These are phyloP conservation scores for Bufo gargarizans DNA, from an alignment of 2,113 vertebrate species.

Conservation along the genomic window DNA sequence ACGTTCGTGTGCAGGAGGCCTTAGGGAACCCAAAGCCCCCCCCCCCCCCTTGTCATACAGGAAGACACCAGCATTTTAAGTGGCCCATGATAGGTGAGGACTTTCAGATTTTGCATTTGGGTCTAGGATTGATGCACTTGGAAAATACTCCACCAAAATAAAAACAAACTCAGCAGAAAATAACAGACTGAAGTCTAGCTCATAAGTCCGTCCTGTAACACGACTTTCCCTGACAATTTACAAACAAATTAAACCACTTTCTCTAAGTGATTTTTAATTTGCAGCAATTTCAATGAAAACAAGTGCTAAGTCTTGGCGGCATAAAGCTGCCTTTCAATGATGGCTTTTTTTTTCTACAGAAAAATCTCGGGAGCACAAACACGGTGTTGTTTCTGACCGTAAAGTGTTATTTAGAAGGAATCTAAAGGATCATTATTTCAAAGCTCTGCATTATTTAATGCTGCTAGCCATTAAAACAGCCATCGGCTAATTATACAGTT, in stretches of 20 bases:
- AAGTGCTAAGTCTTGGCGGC: conserved; percentile 40
- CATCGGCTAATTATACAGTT: conserved; percentile 24
- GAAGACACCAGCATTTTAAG: not conserved
- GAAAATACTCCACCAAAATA: not conserved
- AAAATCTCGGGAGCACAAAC: conserved; percentile 34
- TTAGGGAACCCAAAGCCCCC: no score
- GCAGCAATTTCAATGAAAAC: conserved; percentile 15
- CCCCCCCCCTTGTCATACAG: no score
- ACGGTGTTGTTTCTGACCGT: not conserved
- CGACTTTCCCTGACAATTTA: conserved; percentile 21
- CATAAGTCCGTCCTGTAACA: not conserved
- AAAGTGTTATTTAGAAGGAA: conserved; percentile 50
- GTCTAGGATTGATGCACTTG: not conserved
- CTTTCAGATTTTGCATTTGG: not conserved
- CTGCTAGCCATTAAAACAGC: conserved; percentile 17
- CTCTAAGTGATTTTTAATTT: conserved; percentile 47
- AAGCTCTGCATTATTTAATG: conserved; percentile 25
- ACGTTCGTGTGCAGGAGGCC: no score
- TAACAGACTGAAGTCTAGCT: not conserved
- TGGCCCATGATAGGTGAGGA: not conserved
- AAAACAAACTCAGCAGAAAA: not conserved
- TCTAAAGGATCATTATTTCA: conserved; percentile 23
- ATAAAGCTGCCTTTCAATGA: conserved; percentile 36
- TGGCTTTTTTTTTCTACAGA: not conserved
- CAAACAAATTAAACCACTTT: conserved; percentile 43